A percentile compares a stretch with the other conserved stretches of the same genome.
phyloP scores from a whole-genome alignment of 2,113 vertebrate species.

The Gymnogyps californianus region DNA sequence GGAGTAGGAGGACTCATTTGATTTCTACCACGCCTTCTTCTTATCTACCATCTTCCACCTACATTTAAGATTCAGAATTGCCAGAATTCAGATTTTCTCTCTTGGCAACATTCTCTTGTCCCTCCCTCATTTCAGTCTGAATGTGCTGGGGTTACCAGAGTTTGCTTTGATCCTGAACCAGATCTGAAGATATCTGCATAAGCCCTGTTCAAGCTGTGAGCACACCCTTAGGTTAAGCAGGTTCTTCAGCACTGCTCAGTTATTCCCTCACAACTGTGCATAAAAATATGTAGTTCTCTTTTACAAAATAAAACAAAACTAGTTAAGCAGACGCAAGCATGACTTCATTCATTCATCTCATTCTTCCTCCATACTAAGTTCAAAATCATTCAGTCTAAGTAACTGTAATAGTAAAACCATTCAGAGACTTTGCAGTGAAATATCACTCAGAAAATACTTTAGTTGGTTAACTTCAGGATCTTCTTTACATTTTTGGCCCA shows the following conservation, averaged over 20 bases:
- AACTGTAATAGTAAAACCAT: neutral
- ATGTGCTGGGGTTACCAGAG: neutral
- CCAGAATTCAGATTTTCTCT: neutral
- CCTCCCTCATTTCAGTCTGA: neutral
- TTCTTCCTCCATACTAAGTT: neutral
- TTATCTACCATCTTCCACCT: constrained; percentile 56
- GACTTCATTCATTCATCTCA: neutral
- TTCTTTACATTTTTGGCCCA: neutral
- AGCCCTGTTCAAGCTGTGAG: neutral
- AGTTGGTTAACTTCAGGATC: neutral
- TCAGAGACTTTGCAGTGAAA: neutral
- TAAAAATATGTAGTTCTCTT: neutral
- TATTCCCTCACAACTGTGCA: neutral
- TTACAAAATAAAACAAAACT: neutral
- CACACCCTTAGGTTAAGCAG: neutral
- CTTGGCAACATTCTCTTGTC: neutral
- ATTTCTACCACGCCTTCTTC: constrained; percentile 7
- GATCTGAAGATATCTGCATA: neutral
- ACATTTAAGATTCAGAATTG: constrained; percentile 2
- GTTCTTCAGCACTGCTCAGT: neutral
- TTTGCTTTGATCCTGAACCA: neutral
- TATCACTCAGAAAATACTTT: neutral
- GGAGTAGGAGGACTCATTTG: constrained; percentile 14
- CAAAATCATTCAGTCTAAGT: neutral
- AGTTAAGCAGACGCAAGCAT: neutral